Evolutionary conservation across 92 coral and sea anemone genomes (phyloP), one percentile per base, ranked within the genome.

Genomic region (Umimayanthus kanabou): DNA sequence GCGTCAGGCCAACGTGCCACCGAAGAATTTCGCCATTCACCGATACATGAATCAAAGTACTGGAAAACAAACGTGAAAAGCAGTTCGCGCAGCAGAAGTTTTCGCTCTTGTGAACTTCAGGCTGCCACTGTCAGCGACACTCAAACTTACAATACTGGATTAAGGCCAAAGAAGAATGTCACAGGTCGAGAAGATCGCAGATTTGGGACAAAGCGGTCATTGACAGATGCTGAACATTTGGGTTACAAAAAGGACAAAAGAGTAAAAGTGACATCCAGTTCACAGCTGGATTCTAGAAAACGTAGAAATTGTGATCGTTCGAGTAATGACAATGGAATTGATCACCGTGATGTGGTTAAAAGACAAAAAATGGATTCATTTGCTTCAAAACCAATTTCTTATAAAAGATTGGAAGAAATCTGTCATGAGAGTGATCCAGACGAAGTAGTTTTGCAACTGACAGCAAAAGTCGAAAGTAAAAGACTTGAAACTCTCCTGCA

Each of bases 181-280:
- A 53, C 14, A 57, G 23, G 23, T 61, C 69, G 26, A 61, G 6
- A 61, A 26, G 69, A 61, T 61, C 26, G 26, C 1, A 39, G 53
- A 18, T 40, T 73, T 15, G 43, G 28, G 9, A 37, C 39, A 37
- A 29, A 73, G 45, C 25, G 79, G 15, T 40, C 79, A 75, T 45
- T 14, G 30, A 55, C 33, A 2, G 75, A 65, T 28, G 26, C 49
- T 26, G 72, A 57, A 9, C 42, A 10, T 55, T 80, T 3, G 9
- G 28, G 98, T 98, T 16, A 80, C 67, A 57, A 49, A 57, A 57
- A 28, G 45, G 30, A 15, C 10, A 81, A 82, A 69, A 67, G 22
- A 26, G 25, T 6, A 3, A 69, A 28, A 7, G 9, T 42, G 39
- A 10, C 42, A 0, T 6, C 42, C 43, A 33, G 11, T 67, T 42